Base-by-base conservation (phyloP, 2,113 vertebrate species). In the Anthoscopus minutus region DNA sequence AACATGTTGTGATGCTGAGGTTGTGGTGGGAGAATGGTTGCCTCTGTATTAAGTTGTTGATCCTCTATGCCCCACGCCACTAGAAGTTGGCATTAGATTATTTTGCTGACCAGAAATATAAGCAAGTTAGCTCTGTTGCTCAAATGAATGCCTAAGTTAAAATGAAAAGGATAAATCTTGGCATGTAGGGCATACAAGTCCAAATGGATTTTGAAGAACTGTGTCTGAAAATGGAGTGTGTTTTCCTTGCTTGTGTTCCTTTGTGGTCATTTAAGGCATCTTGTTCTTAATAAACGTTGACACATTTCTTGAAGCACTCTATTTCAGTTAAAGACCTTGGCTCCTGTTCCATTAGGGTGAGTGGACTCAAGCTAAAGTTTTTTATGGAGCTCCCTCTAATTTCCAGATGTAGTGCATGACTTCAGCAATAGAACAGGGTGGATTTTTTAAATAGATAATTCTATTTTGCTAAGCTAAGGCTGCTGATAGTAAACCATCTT, bases 1-100 rank as follows among this genome's bases (percentile, higher is more conserved):
- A 76, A 15, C 11, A 1, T 3, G 25, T 23, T 20, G 12, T 15
- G 23, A 14, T 54, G 40, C 31, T 57, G 4, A 42, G 4, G 40
- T 44, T 2, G 1, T 6, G 8, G 4, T 61, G 54, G 27, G 19
- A 65, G 50, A 45, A 37, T 0, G 1, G 20, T 9, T 60, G 14
- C 6, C 31, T 37, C 38, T 15, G 21, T 6, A 2, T 37, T 37
- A 31, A 61, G 30, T 38, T 42, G 8, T 1, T 35, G n/a, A 64
- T 30, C 6, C 23, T 74, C 40, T 16, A 3, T 40, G 8, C 50
- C 22, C 37, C 30, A 2, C 2, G 13, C 9, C 35, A 11, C 10
- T 14, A 16, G 33, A 64, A 4, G 1, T 7, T 50, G 28, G 27
- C 14, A 9, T 30, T 25, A 9, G 28, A 5, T 61, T 58, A 37